Conservation (phyloP, 2,797 vertebrate species). For the Myioborus miniatus region DNA sequence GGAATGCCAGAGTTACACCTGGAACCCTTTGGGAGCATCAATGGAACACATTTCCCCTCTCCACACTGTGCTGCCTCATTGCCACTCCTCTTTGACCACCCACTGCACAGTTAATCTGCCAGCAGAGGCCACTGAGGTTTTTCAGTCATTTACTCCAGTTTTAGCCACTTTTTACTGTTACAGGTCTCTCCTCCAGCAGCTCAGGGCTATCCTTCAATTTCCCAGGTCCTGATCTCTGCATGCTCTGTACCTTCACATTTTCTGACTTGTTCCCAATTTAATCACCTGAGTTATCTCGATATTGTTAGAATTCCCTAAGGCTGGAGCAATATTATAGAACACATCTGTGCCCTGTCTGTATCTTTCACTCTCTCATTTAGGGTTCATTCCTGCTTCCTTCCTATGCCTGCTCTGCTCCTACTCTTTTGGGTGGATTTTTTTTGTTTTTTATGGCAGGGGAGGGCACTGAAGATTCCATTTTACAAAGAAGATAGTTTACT, state of each 20-base stretch:
- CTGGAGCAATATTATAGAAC: not conserved
- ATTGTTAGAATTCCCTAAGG: not conserved
- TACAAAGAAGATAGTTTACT: not conserved
- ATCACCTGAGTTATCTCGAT: not conserved
- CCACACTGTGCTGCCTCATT: accelerated
- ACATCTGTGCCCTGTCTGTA: not conserved
- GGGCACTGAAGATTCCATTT: not conserved
- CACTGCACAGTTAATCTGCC: not conserved
- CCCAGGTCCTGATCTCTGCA: not conserved
- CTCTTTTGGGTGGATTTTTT: not conserved
- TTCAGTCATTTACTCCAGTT: not conserved
- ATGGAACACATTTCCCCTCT: not conserved
- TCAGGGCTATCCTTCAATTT: not conserved
- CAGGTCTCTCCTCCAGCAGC: not conserved
- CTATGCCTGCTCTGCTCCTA: not conserved
- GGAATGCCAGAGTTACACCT: not conserved
- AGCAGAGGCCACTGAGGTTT: not conserved
- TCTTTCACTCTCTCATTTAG: not conserved
- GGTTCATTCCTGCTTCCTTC: not conserved
- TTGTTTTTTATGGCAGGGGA: not conserved
- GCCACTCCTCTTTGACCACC: not conserved
- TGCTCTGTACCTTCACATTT: not conserved
- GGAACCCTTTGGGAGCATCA: not conserved
- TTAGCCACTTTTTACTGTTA: not conserved
- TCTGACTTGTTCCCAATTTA: not conserved